Evolutionary conservation across 2,113 vertebrate species (phyloP), one percentile per base, ranked within the genome.

Genomic region (Ceyx cyanopectus): DNA sequence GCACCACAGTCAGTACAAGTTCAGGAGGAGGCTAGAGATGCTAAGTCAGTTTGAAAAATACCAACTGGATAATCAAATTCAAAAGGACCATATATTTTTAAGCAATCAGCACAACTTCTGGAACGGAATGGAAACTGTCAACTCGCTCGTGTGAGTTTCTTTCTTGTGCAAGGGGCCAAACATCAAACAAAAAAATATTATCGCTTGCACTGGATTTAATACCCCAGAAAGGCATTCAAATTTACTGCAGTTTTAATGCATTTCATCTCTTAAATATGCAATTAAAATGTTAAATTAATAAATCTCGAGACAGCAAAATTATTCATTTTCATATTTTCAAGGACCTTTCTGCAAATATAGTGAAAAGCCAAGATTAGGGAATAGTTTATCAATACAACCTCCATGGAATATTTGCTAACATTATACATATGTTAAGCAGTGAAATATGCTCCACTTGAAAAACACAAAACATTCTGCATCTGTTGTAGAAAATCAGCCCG

Each of bases 391-490:
- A 87, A 92, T 85, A 92, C 81, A 94, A 70, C 57, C 89, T 95
- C 90, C 91, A 57, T 81, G 46, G 87, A 97, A 92, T 95, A 90
- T 95, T 96, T 97, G 79, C 81, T 94, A 93, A 63, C 56, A 96
- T 95, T 89, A 94, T 84, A 87, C 84, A 94, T 91, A 96, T 91
- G 97, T 91, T 93, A 92, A 95, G 83, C 93, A 94, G 68, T 77
- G 77, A 97, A 95, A 96, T 77, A 81, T 86, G 68, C 94, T 89
- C 93, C 93, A 96, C 78, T 83, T 70, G 85, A 92, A 92, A 94
- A 87, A 96, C 95, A 96, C 86, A 97, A 95, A 90, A 89, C 56
- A 94, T 82, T 92, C 84, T 95, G 67, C 85, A 96, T 95, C 90
- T 90, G 87, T 93, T 97, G 66, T 45, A 89, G 69, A 68, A 97